These are phyloP conservation scores for Nannospalax galili DNA, from an alignment of 2,113 vertebrate genomes.

Conservation along the genomic window DNA sequence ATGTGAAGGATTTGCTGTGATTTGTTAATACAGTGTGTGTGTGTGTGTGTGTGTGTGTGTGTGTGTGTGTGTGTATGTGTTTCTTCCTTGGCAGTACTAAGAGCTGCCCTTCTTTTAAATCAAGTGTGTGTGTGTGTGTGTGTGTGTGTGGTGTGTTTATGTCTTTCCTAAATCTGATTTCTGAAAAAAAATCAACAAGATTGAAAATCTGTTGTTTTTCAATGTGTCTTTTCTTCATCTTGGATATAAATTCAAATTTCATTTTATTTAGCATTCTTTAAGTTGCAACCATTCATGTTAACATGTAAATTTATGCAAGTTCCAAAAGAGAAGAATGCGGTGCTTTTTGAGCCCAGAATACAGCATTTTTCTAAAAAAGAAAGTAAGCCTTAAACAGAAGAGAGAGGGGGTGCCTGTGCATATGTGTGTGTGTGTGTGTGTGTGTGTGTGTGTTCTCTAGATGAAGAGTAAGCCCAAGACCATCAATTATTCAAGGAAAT, in stretches of 20 bases:
- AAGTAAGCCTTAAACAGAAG: conserved; percentile 50
- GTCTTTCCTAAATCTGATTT: conserved; percentile 72
- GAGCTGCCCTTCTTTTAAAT: background rate
- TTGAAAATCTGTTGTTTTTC: conserved; percentile 77
- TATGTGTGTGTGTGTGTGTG: no score
- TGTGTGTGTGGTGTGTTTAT: conserved; percentile 49
- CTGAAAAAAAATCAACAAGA: conserved; percentile 58
- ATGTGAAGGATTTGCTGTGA: conserved; percentile 29
- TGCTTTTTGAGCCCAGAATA: conserved; percentile 72
- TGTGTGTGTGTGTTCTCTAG: background rate
- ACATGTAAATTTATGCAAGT: conserved; percentile 81
- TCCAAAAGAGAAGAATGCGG: conserved; percentile 75
- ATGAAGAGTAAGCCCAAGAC: conserved; percentile 31
- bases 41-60: background rate
- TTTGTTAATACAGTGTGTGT: background rate
- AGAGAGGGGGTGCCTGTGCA: background rate
- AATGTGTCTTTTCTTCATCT: conserved; percentile 72
- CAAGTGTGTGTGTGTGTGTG: background rate
- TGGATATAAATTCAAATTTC: conserved; percentile 75
- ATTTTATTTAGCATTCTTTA: conserved; percentile 76
- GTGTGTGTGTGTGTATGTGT: background rate
- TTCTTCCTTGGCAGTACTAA: background rate
- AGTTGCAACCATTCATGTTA: conserved; percentile 73
- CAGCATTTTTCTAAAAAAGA: background rate
- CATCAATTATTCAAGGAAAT: conserved; percentile 52